Base-by-base conservation (phyloP, 2,113 vertebrate genomes). In the Neodontobutis hainanensis region DNA sequence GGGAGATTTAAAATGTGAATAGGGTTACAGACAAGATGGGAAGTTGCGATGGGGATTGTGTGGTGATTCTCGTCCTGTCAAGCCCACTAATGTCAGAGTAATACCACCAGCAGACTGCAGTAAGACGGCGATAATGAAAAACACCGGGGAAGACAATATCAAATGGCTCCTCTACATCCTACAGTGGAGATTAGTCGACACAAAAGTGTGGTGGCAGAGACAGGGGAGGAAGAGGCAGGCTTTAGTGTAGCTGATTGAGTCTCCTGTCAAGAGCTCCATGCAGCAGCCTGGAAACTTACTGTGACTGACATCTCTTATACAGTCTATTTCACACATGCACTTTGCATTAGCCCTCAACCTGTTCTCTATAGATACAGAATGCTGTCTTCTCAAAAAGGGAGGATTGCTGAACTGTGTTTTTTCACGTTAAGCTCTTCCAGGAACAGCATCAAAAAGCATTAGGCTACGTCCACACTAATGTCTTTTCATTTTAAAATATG, bases 61-160 rank as follows among this genome's bases (percentile, higher is more conserved):
- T 92, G 90, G 94, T 94, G 95, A 94, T 95, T 95, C 95, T 94
- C 92, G 92, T 93, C 92, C 94, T 92, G 95, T 95, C 94, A 94
- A 95, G 95, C 86, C 88, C 84, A 83, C 85, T 91, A 91, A 89
- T 96, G 95, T 97, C 93, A 93, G 92, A 94, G 94, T 96, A 96
- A 96, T 96, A 95, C 94, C 93, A 91, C 92, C 90, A 94, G 92
- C 94, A 94, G 94, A 92, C 94, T 89, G 92, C 93, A 86, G 92
- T 96, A 96, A 96, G 95, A 94, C 94, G 85, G 92, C 90, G 95
- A 95, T 97, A 96, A 97, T 97, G 96, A 97, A 97, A 96, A 97
- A 97, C 95, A 95, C 95, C 95, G 94, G 94, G 94, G 94, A 96
- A 96, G 95, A 97, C 96, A 95, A 96, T 96, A 96, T 97, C 95